A percentile compares a stretch with the other conserved stretches of the same genome.
Conservation (phyloP, 2,888 invertebrate species). For the Epinotia nisella region DNA sequence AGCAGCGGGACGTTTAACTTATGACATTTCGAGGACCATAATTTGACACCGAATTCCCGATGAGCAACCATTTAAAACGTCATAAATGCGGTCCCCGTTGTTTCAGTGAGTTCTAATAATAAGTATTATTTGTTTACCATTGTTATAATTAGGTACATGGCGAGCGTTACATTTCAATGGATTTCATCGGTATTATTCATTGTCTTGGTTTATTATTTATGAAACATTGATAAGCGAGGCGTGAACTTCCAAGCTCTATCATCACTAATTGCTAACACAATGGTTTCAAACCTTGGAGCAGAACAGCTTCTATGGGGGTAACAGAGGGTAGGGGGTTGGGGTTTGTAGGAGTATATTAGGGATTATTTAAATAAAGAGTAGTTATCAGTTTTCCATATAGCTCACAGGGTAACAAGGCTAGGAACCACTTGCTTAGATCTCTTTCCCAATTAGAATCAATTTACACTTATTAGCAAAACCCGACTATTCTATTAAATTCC, state of each 20-base stretch:
- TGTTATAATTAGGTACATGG: not conserved
- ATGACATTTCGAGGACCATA: not conserved
- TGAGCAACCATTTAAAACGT: too few relatives aligned
- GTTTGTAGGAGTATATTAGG: too few relatives aligned
- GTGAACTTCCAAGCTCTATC: not conserved
- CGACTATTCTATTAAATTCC: conserved; percentile 5
- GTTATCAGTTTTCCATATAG: too few relatives aligned
- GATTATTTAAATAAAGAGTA: too few relatives aligned
- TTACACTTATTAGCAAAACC: not conserved
- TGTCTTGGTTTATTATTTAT: not conserved
- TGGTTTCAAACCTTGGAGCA: too few relatives aligned
- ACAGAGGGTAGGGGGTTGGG: too few relatives aligned
- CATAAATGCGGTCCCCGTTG: not conserved
- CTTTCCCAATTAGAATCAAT: not conserved
- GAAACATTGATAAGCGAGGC: not conserved
- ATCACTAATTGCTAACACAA: not conserved
- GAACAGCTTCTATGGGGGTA: too few relatives aligned
- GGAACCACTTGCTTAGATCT: too few relatives aligned
- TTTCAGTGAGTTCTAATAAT: not conserved
- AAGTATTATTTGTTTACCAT: not conserved
- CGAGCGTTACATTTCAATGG: not conserved
- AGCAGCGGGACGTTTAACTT: not conserved
- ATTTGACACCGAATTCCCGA: not conserved
- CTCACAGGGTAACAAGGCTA: too few relatives aligned
- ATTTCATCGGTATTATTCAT: not conserved